phyloP scores from a whole-genome alignment of 2,797 vertebrate species.

The Peromyscus melanophrys region DNA sequence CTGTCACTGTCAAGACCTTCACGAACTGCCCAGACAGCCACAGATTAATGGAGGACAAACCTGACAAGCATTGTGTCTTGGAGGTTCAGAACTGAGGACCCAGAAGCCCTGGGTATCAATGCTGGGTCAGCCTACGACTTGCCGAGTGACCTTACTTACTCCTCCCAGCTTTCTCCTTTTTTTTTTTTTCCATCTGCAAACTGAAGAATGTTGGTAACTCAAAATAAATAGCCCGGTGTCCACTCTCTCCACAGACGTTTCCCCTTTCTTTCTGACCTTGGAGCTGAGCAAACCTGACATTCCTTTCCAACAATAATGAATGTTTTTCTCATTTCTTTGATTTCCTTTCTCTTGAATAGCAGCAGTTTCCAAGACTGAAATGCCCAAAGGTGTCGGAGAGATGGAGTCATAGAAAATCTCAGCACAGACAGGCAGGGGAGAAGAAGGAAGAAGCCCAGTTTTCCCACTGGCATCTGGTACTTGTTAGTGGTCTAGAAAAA shows the following conservation, averaged over 20 bases:
- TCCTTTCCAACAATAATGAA: conserved; percentile 23
- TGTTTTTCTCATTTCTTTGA: conserved; percentile 54
- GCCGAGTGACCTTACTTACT: conserved; percentile 79
- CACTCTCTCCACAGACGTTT: conserved; percentile 23
- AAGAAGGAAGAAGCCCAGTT: background rate
- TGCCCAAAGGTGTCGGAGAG: conserved; percentile 24
- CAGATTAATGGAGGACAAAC: conserved; percentile 14
- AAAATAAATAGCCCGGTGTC: conserved; percentile 59
- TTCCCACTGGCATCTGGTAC: background rate
- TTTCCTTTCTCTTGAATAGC: conserved; percentile 44
- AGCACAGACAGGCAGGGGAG: background rate
- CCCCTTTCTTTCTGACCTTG: conserved; percentile 66
- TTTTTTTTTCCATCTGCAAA: conserved; percentile 76
- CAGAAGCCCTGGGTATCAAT: conserved; percentile 36
- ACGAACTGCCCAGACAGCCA: background rate
- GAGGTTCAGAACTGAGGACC: background rate
- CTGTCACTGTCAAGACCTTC: conserved; percentile 32
- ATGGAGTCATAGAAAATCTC: background rate
- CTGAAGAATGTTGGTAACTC: conserved; percentile 59
- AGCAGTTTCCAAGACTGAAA: conserved; percentile 51
- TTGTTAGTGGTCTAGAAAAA: conserved; percentile 9
- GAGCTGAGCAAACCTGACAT: conserved; percentile 30
- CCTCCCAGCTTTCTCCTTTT: conserved; percentile 47
- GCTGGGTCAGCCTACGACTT: conserved; percentile 47
- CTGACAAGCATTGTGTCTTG: accelerated